Percentiles rank a stretch among this genome's conserved stretches.
These are phyloP conservation scores for Nomia melanderi DNA, from an alignment of 1,140 invertebrate genomes.

Conservation along the genomic window DNA sequence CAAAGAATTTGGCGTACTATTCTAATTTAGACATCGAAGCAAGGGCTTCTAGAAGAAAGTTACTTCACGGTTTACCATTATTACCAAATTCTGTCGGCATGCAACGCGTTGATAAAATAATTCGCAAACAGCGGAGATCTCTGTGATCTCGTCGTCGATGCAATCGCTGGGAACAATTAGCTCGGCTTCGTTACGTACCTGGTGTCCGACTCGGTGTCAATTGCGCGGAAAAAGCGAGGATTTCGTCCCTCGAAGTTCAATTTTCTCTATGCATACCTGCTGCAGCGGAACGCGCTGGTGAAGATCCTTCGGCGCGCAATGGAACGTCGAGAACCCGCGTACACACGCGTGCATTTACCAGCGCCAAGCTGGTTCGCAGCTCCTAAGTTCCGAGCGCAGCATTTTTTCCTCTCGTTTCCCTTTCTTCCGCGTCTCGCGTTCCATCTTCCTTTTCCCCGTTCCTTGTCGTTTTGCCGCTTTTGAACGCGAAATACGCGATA, in stretches of 20 bases:
- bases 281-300: not conserved
- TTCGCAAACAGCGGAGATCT: not conserved
- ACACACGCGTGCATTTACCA: not conserved
- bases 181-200: not conserved
- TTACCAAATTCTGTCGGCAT: not conserved
- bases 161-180: not conserved
- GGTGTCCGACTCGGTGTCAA: not conserved
- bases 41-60: too few relatives aligned
- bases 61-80: too few relatives aligned
- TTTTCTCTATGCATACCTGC: slow-evolving; percentile 18
- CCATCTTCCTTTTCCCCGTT: not conserved
- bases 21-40: too few relatives aligned
- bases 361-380: too few relatives aligned
- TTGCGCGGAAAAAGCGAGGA: not conserved
- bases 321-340: too few relatives aligned
- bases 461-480: slow-evolving; percentile 16
- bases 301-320: slow-evolving; percentile 25
- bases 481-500: slow-evolving; percentile 39
- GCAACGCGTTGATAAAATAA: not conserved
- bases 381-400: too few relatives aligned
- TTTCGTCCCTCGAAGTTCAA: slow-evolving; percentile 21
- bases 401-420: too few relatives aligned
- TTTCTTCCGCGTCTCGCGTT: slow-evolving; percentile 20
- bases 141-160: not conserved
- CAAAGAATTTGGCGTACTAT: too few relatives aligned